Base-by-base conservation (phyloP, 1,140 invertebrate genomes). In the Caenorhabditis remanei region DNA sequence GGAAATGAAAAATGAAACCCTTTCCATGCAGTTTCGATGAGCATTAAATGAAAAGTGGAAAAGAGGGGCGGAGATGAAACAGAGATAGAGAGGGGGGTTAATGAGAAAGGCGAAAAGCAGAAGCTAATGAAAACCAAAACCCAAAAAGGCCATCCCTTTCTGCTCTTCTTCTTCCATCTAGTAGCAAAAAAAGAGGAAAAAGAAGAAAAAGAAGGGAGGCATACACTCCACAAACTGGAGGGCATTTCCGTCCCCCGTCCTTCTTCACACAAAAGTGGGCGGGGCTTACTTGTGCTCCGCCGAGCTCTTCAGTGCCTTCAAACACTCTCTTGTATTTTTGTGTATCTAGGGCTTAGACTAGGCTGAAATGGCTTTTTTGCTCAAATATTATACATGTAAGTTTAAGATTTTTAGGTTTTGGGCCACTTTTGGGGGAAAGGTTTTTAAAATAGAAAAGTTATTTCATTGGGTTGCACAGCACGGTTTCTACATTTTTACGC, bases 331-430 rank as follows among this genome's bases (percentile, higher is more conserved):
- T 40, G 9, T n/a, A 4, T 19, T 16, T 50, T 63, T 55, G 32
- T 63, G 41, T 86, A 24, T 75, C 48, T 32, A 84, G 13, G 50
- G 16, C 53, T 56, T 84, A 84, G 82, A 41, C 8, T 61, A 84
- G 48, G 40, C 55, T 24, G 8, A 21, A 41, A 92, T 92, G 91
- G 91, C 91, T n/a, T 92, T 89, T 82, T 85, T 92, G 19, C 87
- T 92, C 8, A 92, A 92, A 89, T 92, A 92, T 89, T 92, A 92
- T 79, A 92, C 91, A 32, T 93, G 91, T 92, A 90, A 89, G 84
- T 85, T 83, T 40, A 16, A 32, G n/a, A 0, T 46, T 6, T 84
- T 53, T 0, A 32, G 32, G 32, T 32, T 32, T 32, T 32, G 32
- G 2, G 1, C 32, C 32, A 32, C 32, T 32, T 32, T 32, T 32